These are phyloP conservation scores for Scophthalmus maximus DNA, from an alignment of 2,113 vertebrate genomes.

Conservation along the genomic window DNA sequence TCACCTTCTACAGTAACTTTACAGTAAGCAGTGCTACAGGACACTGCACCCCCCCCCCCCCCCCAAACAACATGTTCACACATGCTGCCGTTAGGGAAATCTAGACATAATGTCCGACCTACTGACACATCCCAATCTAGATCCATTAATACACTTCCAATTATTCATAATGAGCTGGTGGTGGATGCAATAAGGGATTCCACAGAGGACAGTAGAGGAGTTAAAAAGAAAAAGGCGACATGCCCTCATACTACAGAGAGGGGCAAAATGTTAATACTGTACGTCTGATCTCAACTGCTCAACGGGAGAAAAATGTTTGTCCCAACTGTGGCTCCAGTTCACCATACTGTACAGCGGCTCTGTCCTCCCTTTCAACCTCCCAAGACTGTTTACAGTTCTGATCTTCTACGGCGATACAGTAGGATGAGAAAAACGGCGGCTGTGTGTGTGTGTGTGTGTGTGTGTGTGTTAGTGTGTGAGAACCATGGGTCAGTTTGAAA, in stretches of 20 bases:
- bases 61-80: background rate
- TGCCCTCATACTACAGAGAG: background rate
- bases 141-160: background rate
- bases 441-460: background rate
- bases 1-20: background rate
- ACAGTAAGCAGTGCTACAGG: background rate
- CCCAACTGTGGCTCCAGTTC: background rate
- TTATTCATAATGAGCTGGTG: background rate
- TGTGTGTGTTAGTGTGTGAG: background rate
- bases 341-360: background rate
- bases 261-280: background rate
- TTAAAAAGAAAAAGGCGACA: background rate
- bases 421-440: conserved; percentile 12
- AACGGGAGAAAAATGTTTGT: conserved; percentile 26
- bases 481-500: conserved; percentile 5
- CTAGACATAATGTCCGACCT: background rate
- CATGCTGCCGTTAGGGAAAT: background rate
- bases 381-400: conserved; percentile 48
- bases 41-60: too few relatives aligned
- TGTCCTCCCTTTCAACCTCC: conserved; percentile 55
- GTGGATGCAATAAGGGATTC: background rate
- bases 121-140: background rate
- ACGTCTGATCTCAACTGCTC: background rate
- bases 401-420: conserved; percentile 46
- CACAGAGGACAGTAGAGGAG: background rate